These are phyloP conservation scores for Scartelaos histophorus DNA, from an alignment of 2,113 vertebrate genomes.

Conservation along the genomic window DNA sequence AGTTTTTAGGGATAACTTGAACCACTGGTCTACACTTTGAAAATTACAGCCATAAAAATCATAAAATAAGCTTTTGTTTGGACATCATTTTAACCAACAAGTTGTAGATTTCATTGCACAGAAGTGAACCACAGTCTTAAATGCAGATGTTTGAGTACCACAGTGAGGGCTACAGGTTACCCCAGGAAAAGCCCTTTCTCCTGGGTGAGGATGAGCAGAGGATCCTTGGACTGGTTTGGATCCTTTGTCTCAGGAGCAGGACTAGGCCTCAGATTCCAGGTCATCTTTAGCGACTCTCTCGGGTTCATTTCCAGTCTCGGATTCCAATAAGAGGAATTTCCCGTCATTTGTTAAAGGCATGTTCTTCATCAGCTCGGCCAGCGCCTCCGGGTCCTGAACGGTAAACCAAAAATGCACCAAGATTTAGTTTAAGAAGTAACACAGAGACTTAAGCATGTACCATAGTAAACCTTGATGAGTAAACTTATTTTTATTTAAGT, in stretches of 20 bases:
- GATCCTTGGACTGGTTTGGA: background rate
- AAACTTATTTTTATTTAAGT: too few species aligned
- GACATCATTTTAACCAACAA: constrained; percentile 3
- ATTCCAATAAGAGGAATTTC: constrained; percentile 89
- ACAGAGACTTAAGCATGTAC: too few species aligned
- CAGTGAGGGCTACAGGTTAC: constrained; percentile 12
- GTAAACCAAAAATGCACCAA: background rate
- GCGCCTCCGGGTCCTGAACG: constrained; percentile 87
- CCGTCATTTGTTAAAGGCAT: constrained; percentile 90
- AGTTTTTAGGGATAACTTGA: too few species aligned
- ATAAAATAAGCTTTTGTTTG: background rate
- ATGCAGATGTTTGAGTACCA: constrained; percentile 41
- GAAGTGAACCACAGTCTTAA: constrained; percentile 19
- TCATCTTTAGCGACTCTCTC: constrained; percentile 77
- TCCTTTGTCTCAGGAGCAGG: background rate
- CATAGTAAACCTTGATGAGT: too few species aligned
- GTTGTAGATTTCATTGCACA: constrained; percentile 19
- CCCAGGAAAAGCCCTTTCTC: constrained; percentile 9
- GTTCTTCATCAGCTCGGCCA: constrained; percentile 91
- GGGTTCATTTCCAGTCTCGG: constrained; percentile 68
- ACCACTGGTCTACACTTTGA: background rate
- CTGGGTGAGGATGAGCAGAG: background rate
- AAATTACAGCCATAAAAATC: background rate
- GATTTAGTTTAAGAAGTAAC: background rate
- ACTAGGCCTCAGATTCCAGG: constrained; percentile 91